phyloP scores from a whole-genome alignment of 2,797 vertebrate genomes.

The Mormyrus proboscirostris region DNA sequence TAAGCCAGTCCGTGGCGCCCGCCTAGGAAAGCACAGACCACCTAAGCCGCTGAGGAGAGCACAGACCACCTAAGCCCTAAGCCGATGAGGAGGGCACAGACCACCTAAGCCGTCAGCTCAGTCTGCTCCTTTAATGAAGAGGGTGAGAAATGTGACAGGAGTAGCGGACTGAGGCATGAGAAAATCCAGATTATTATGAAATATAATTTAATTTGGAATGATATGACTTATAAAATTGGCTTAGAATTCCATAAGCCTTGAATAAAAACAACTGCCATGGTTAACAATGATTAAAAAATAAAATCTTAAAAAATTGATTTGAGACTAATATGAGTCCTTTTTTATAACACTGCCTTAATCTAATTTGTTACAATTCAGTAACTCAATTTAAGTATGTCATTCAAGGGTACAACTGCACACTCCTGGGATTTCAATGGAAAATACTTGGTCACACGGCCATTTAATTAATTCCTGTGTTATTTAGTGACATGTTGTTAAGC shows the following conservation, averaged over 20 bases:
- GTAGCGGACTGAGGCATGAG: not conserved
- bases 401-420: not conserved
- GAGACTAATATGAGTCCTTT: not conserved
- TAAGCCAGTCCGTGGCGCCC: not conserved
- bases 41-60: not conserved
- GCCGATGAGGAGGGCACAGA: not conserved
- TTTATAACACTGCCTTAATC: not conserved
- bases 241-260: not conserved
- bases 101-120: not conserved
- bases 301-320: not conserved
- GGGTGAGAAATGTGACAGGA: not conserved
- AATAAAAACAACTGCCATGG: not conserved
- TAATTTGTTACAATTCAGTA: not conserved
- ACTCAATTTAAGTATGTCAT: not conserved
- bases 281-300: not conserved
- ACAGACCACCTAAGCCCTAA: not conserved
- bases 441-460: not conserved
- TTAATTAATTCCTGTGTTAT: not conserved
- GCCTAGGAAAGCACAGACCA: not conserved
- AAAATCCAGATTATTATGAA: conserved; percentile 33
- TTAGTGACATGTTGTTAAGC: not conserved
- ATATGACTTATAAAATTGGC: not conserved
- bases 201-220: conserved; percentile 45
- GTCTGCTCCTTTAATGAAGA: not conserved
- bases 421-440: not conserved